These are phyloP conservation scores for Sialia sialis DNA, from an alignment of 2,113 vertebrate species.

Conservation along the genomic window DNA sequence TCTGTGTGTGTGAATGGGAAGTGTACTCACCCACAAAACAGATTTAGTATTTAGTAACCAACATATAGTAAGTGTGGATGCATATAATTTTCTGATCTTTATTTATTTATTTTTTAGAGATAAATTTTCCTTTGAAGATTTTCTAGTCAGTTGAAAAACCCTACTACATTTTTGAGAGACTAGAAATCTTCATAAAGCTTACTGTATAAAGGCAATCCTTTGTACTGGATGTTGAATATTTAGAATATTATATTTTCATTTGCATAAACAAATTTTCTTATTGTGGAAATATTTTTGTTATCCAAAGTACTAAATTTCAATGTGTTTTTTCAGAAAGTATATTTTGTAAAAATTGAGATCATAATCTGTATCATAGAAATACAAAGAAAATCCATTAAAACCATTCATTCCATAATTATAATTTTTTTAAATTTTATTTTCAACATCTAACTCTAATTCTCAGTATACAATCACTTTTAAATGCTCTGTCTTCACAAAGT, in stretches of 20 bases:
- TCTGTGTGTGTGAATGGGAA: background rate
- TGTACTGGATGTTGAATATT: background rate
- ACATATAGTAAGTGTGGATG: background rate
- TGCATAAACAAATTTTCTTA: background rate
- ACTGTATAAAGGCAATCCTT: background rate
- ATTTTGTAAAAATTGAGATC: background rate
- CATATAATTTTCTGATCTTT: background rate
- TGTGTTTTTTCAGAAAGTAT: background rate
- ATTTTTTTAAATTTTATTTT: background rate
- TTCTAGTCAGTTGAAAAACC: background rate
- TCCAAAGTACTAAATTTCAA: background rate
- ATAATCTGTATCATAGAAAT: background rate
- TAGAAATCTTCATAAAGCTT: background rate
- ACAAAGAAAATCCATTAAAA: accelerated
- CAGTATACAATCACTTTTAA: background rate
- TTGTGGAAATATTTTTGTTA: background rate
- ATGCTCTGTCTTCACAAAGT: background rate
- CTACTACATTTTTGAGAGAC: background rate
- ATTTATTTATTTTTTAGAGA: background rate
- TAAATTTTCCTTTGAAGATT: background rate
- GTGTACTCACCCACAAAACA: background rate
- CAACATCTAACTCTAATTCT: background rate
- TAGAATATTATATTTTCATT: background rate
- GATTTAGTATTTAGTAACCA: background rate
- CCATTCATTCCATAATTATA: background rate